Percentiles rank a stretch among this genome's conserved stretches.
phyloP scores from a whole-genome alignment of 1,140 invertebrate species.

The Diuraphis noxia region DNA sequence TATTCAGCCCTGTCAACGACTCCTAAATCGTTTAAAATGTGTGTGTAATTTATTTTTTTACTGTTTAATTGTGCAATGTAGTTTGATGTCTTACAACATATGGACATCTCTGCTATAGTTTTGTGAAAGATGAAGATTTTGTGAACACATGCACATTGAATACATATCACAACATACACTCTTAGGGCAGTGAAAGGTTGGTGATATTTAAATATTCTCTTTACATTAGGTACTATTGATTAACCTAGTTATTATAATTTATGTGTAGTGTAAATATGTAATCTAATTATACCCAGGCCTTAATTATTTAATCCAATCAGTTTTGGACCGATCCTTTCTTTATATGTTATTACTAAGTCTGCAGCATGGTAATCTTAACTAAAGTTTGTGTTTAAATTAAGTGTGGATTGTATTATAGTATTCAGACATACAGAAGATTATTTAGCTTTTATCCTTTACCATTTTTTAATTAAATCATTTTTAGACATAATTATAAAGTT shows the following conservation, averaged over 20 bases:
- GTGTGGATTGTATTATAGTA: background rate
- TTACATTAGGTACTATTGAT: background rate
- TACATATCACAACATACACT: background rate
- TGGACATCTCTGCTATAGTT: background rate
- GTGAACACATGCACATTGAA: background rate
- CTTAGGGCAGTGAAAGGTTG: background rate
- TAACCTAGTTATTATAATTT: constrained; percentile 7
- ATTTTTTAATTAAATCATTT: background rate
- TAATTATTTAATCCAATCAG: constrained; percentile 35
- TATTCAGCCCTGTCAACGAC: background rate
- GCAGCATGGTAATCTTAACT: background rate
- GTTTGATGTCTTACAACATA: constrained; percentile 4
- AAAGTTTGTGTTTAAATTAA: background rate
- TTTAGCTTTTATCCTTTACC: background rate
- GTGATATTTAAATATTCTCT: background rate
- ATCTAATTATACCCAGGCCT: background rate
- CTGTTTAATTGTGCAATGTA: background rate
- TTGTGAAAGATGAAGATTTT: background rate
- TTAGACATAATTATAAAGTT: background rate
- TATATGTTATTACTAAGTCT: background rate
- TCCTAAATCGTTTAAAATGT: background rate
- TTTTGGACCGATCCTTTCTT: background rate
- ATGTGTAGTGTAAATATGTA: background rate
- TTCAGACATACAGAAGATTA: background rate
- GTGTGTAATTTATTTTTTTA: background rate